These are phyloP conservation scores for Thermophis baileyi DNA, from an alignment of 2,113 vertebrate genomes.

Conservation along the genomic window DNA sequence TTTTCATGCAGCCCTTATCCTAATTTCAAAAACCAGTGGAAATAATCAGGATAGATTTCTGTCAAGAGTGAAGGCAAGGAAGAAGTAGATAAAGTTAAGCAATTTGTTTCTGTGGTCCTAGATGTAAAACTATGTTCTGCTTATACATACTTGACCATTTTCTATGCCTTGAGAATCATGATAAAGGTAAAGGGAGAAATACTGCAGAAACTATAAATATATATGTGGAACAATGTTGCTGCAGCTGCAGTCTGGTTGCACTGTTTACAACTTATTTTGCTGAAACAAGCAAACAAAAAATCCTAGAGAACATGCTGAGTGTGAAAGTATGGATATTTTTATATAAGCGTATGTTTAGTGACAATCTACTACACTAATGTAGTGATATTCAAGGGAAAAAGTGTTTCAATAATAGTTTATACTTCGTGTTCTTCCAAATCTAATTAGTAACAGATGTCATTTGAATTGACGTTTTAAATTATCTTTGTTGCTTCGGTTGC, in stretches of 20 bases:
- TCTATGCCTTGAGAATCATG: neutral
- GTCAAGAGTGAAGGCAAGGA: neutral
- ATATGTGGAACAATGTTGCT: neutral
- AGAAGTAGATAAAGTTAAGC: neutral
- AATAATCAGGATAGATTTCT: neutral
- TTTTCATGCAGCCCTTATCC: neutral
- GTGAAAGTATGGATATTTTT: neutral
- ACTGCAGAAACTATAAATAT: neutral
- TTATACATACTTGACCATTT: neutral
- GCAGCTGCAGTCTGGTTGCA: neutral
- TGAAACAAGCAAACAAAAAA: neutral
- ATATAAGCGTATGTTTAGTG: neutral
- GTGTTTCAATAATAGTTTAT: constrained; percentile 44
- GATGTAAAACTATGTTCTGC: neutral
- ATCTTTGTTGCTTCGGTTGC: constrained; percentile 11
- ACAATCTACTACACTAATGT: neutral
- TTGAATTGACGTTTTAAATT: constrained; percentile 34
- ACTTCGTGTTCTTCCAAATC: constrained; percentile 11
- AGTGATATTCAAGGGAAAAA: neutral
- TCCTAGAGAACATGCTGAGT: neutral
- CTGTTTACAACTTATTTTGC: neutral
- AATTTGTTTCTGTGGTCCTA: neutral
- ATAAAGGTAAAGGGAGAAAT: neutral
- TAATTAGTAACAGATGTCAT: constrained; percentile 57
- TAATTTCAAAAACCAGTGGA: neutral